Base-by-base conservation (phyloP, 2,113 vertebrate genomes). In the Strigops habroptila region DNA sequence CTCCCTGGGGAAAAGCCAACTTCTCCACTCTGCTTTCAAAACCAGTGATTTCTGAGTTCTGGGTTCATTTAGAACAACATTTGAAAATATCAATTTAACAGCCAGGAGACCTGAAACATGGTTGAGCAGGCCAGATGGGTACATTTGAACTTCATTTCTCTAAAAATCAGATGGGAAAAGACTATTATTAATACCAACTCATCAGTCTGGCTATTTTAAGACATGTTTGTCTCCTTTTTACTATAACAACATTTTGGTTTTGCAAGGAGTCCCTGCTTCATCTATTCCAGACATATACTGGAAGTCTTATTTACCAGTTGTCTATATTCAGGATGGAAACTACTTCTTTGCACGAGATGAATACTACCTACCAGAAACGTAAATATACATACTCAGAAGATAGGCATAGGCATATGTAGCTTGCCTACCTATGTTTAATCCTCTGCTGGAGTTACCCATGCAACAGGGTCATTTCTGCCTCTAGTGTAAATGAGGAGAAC, bases 221-320 rank as follows among this genome's bases (percentile, higher is more conserved):
- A 30, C 6, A 12, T n/a, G 6, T 25, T 69, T 85, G 6, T 53
- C 43, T 83, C 30, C 37, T 65, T 78, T 27, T 52, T 52, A 43
- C 33, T 70, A 10, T 57, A 90, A 83, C 5, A 86, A 79, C 49
- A 52, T 25, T 52, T 75, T 81, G 6, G 5, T 91, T 81, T 86
- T 0, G 0, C 15, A 71, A 63, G 12, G 3, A 5, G 2, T 53
- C 37, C 33, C 25, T 31, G 12, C 23, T 73, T 74, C 27, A 16
- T 82, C 21, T 84, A 25, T 33, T 82, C 18, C 16, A 84, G 24
- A 4, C 16, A 57, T n/a, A 41, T 71, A 53, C 1, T 82, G 11
- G 6, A 73, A 89, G 16, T 33, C 51, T 71, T 62, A 33, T 48
- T 83, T 82, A 64, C 18, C 11, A 6, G 18, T 69, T 82, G 10